Conservation (phyloP, 2,888 invertebrate genomes). For the Watsonalla cultraria region DNA sequence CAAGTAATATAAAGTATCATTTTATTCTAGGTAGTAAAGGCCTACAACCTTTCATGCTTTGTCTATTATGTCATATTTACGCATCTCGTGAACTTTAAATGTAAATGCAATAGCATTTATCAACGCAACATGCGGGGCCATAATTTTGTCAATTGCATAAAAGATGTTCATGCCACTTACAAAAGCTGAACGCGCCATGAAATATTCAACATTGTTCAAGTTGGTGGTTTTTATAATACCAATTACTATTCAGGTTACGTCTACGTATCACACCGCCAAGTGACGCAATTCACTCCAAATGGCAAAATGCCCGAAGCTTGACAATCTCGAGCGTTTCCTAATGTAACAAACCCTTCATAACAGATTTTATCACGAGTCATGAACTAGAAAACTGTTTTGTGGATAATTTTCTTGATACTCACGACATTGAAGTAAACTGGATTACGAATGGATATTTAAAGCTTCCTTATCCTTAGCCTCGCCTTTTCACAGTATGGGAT, state of each 20-base stretch:
- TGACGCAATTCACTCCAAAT: slow-evolving; percentile 43
- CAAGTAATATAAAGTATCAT: too few relatives aligned
- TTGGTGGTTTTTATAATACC: slow-evolving; percentile 34
- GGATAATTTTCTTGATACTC: slow-evolving; percentile 4
- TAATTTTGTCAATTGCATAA: slow-evolving; percentile 18
- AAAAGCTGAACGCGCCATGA: slow-evolving; percentile 37
- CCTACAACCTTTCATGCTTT: too few relatives aligned
- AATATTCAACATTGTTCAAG: slow-evolving; percentile 47
- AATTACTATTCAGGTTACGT: slow-evolving; percentile 62
- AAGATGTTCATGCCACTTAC: slow-evolving; percentile 31
- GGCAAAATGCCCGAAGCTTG: slow-evolving; percentile 41
- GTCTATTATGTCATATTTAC: too few relatives aligned
- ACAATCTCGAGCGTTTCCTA: slow-evolving; percentile 14
- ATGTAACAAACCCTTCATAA: slow-evolving; percentile 21
- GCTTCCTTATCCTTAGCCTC: not conserved
- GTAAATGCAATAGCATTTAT: not conserved
- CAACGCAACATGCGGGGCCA: not conserved
- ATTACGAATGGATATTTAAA: not conserved
- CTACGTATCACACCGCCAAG: slow-evolving; percentile 32
- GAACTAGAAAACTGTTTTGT: slow-evolving; percentile 21
- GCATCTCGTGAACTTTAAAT: not conserved
- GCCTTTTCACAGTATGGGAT: not conserved
- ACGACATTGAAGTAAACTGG: not conserved
- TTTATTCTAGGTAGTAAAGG: too few relatives aligned
- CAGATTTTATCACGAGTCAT: slow-evolving; percentile 23